These are phyloP conservation scores for Atherinosoma microstoma DNA, from an alignment of 2,797 vertebrate species.

Conservation along the genomic window DNA sequence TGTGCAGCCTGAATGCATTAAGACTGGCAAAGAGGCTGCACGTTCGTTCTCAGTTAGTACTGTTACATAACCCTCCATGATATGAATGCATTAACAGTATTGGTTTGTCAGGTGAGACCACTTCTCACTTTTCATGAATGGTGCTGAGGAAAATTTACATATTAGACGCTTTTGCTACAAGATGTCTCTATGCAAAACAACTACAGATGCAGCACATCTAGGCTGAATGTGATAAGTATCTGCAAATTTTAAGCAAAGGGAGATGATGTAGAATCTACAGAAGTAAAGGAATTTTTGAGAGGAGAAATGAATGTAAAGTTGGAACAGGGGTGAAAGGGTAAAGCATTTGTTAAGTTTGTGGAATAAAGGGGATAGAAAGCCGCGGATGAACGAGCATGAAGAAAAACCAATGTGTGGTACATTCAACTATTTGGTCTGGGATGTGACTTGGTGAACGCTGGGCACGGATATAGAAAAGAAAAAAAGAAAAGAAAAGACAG, in stretches of 20 bases:
- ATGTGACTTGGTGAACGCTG: slow-evolving; percentile 36
- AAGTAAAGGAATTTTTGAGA: slow-evolving; percentile 47
- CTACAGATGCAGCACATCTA: not conserved
- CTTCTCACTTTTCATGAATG: slow-evolving; percentile 33
- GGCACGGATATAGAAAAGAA: slow-evolving; percentile 27
- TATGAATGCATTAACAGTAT: slow-evolving; percentile 62
- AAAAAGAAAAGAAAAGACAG: not conserved
- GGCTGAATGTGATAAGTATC: not conserved
- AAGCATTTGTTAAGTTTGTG: slow-evolving; percentile 9
- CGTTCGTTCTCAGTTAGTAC: slow-evolving; percentile 53
- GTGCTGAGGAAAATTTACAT: slow-evolving; percentile 22
- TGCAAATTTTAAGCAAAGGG: not conserved
- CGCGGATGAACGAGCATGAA: not conserved
- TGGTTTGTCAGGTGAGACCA: slow-evolving; percentile 59
- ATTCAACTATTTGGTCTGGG: slow-evolving; percentile 31
- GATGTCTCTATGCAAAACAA: slow-evolving; percentile 22
- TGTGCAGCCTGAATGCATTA: slow-evolving; percentile 66
- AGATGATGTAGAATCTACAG: slow-evolving; percentile 58
- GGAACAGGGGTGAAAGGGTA: not conserved
- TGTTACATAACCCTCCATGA: slow-evolving; percentile 67
- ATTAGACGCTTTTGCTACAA: slow-evolving; percentile 13
- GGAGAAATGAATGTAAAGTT: not conserved
- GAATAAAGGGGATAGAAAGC: not conserved
- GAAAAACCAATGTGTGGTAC: slow-evolving; percentile 19
- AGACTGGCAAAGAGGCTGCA: slow-evolving; percentile 59